Evolutionary conservation across 2,797 vertebrate genomes (phyloP).

Genomic region (Tympanoctomys barrerae): DNA sequence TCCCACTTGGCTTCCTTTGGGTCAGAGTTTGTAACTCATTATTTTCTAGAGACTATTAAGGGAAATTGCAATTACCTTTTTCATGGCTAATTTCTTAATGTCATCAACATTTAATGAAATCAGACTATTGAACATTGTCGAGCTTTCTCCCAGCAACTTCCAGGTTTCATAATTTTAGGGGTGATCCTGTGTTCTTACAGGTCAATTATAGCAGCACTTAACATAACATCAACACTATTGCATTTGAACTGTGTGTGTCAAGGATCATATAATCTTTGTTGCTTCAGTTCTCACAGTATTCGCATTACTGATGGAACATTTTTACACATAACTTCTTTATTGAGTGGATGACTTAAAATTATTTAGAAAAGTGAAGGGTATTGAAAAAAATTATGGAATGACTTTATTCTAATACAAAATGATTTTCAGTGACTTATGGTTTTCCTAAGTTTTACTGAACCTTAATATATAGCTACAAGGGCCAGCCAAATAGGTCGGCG

Average conservation of each 20-base stretch:
- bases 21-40: not conserved
- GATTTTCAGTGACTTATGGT: slow-evolving; percentile 13
- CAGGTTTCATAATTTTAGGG: slow-evolving; percentile 17
- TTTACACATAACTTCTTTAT: slow-evolving; percentile 52
- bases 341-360: not conserved
- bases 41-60: not conserved
- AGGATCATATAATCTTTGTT: not conserved
- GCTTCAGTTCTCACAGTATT: not conserved
- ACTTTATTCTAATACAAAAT: slow-evolving; percentile 42
- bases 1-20: not conserved
- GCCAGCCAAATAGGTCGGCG: too few species aligned
- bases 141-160: not conserved
- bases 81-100: not conserved
- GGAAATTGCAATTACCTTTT: not conserved
- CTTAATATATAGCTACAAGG: too few species aligned
- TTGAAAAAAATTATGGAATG: slow-evolving; percentile 42
- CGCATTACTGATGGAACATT: not conserved
- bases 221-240: not conserved
- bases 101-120: slow-evolving; percentile 5
- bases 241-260: slow-evolving; percentile 26
- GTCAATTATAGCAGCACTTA: slow-evolving; percentile 35
- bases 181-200: not conserved
- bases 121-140: not conserved
- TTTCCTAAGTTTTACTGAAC: slow-evolving; percentile 59
- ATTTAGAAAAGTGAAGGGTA: not conserved